These are phyloP conservation scores for Diglossa cyanea DNA, from an alignment of 2,797 vertebrate species.

Conservation along the genomic window DNA sequence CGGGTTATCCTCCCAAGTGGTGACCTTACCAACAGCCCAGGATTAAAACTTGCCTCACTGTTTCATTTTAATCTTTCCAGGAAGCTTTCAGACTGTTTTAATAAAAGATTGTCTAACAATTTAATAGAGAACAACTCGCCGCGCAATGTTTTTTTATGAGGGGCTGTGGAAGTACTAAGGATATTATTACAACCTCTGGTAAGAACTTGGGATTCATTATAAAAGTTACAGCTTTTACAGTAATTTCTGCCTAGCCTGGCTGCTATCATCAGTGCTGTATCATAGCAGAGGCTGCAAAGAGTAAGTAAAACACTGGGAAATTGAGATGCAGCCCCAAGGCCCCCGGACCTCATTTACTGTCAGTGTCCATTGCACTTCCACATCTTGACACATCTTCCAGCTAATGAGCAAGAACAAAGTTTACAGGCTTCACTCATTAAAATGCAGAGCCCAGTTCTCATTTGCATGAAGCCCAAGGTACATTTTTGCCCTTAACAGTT, in stretches of 20 bases:
- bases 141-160: not conserved
- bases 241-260: not conserved
- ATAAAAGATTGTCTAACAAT: constrained; percentile 18
- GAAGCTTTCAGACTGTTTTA: constrained; percentile 31
- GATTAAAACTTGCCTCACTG: not conserved
- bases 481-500: not conserved
- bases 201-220: not conserved
- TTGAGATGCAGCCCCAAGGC: not conserved
- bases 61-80: constrained; percentile 28
- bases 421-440: not conserved
- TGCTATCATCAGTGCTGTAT: not conserved
- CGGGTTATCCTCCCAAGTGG: constrained; percentile 10
- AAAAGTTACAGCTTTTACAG: not conserved
- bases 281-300: not conserved
- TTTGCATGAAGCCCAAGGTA: not conserved
- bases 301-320: not conserved
- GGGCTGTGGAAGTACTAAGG: not conserved
- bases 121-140: not conserved
- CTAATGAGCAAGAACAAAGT: not conserved
- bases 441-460: not conserved
- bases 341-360: not conserved
- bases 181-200: not conserved
- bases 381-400: not conserved
- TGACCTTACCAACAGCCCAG: constrained; percentile 2
- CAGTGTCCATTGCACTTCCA: not conserved